Percentiles rank a stretch among this genome's conserved stretches.
These are phyloP conservation scores for Orius laevigatus DNA, from an alignment of 1,140 invertebrate genomes.

Conservation along the genomic window DNA sequence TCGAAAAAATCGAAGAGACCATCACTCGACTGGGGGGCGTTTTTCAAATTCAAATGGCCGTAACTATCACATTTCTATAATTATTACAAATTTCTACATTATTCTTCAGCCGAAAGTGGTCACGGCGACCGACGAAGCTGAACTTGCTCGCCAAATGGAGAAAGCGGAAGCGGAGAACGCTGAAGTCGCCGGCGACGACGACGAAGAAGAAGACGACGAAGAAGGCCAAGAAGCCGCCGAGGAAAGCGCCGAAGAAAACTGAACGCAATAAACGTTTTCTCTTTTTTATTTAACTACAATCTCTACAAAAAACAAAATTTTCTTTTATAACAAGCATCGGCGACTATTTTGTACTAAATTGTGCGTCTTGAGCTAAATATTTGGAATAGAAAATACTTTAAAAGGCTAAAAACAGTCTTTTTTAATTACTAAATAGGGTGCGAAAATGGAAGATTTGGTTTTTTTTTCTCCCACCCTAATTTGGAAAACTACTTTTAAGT, in stretches of 20 bases:
- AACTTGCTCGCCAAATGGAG: conserved; percentile 85
- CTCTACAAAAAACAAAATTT: too few relatives aligned
- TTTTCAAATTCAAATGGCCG: conserved; percentile 88
- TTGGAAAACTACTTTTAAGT: too few relatives aligned
- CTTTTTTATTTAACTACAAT: too few relatives aligned
- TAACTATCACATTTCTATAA: conserved; percentile 36
- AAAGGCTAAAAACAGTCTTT: too few relatives aligned
- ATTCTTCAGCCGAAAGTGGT: conserved; percentile 81
- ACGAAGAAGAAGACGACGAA: conserved; percentile 51
- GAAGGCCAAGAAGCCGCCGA: conserved; percentile 25
- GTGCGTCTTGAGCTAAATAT: too few relatives aligned
- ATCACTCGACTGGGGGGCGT: conserved; percentile 76
- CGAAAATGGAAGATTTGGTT: too few relatives aligned
- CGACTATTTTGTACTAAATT: too few relatives aligned
- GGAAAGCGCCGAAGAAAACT: conserved; percentile 4
- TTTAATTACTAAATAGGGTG: too few relatives aligned
- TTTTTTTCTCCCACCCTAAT: too few relatives aligned
- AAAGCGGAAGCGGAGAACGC: conserved; percentile 82
- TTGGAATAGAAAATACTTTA: too few relatives aligned
- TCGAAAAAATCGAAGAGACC: conserved; percentile 69
- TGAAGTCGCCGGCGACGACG: conserved; percentile 82
- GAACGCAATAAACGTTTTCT: background rate
- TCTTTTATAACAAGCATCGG: too few relatives aligned
- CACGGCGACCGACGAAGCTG: conserved; percentile 92
- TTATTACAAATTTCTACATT: too few relatives aligned